These are phyloP conservation scores for Drosophila neonasuta DNA, from an alignment of 2,888 invertebrate genomes.

Conservation along the genomic window DNA sequence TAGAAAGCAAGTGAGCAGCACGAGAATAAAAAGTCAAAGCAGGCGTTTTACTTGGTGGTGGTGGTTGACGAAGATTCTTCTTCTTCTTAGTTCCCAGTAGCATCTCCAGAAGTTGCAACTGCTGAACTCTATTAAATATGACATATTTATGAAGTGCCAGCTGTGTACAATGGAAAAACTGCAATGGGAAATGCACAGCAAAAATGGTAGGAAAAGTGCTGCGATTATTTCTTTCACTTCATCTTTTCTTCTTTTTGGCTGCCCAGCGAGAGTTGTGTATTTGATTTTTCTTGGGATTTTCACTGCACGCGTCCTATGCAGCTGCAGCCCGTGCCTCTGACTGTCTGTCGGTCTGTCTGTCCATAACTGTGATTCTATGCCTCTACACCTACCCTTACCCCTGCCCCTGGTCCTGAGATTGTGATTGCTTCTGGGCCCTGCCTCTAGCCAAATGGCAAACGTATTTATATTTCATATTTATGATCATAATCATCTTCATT, in stretches of 20 bases:
- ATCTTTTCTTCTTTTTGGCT: conserved; percentile 1
- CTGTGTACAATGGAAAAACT: conserved; percentile 58
- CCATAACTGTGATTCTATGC: not conserved
- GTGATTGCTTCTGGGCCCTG: not conserved
- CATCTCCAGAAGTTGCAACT: conserved; percentile 39
- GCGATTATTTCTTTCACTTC: conserved; percentile 42
- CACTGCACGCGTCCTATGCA: conserved; percentile 46
- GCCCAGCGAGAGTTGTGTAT: conserved; percentile 12
- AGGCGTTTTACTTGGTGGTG: conserved; percentile 43
- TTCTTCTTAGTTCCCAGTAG: conserved; percentile 44
- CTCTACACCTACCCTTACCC: not conserved
- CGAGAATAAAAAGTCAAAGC: conserved; percentile 46
- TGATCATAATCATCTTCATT: conserved; percentile 52
- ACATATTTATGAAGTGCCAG: conserved; percentile 80
- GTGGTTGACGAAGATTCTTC: not conserved
- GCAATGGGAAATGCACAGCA: conserved; percentile 38
- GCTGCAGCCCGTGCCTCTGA: conserved; percentile 41
- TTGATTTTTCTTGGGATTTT: conserved; percentile 47
- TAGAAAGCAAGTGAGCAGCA: conserved; percentile 56
- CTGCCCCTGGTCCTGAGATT: not conserved
- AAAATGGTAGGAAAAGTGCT: conserved; percentile 55
- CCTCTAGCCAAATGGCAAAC: conserved; percentile 52
- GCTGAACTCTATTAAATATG: conserved; percentile 78
- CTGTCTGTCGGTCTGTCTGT: not conserved
- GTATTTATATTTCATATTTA: conserved; percentile 74